These are phyloP conservation scores for Mus pahari DNA, from an alignment of 2,113 vertebrate species.

Conservation along the genomic window DNA sequence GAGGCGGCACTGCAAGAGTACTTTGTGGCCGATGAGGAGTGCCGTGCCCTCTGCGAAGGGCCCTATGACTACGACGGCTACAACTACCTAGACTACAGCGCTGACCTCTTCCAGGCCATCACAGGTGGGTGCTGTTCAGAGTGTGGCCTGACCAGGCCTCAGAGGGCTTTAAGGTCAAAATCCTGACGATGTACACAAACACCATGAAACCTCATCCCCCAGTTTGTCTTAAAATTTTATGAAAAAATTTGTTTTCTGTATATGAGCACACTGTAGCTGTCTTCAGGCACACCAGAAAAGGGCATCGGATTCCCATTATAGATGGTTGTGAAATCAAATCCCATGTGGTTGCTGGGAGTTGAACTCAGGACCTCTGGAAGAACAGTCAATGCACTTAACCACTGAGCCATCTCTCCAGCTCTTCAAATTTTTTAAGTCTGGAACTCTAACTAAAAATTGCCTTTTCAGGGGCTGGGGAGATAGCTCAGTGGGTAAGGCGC, in stretches of 20 bases:
- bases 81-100: slow-evolving; percentile 97
- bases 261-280: too few species aligned
- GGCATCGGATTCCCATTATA: too few species aligned
- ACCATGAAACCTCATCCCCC: background rate
- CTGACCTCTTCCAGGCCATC: slow-evolving; percentile 95
- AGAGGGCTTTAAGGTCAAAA: background rate
- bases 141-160: accelerated
- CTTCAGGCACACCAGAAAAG: too few species aligned
- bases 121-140: slow-evolving; percentile 85
- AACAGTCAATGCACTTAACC: too few species aligned
- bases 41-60: slow-evolving; percentile 94
- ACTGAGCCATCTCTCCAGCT: background rate
- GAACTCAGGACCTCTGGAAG: too few species aligned
- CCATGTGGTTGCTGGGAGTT: too few species aligned
- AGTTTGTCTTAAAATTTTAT: background rate
- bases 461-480: background rate
- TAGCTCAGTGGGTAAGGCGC: background rate
- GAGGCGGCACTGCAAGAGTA: slow-evolving; percentile 91
- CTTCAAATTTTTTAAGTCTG: background rate
- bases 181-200: accelerated
- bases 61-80: slow-evolving; percentile 95
- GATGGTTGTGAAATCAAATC: too few species aligned
- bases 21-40: slow-evolving; percentile 89
- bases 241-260: too few species aligned
- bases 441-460: background rate